Conservation (phyloP, 2,797 vertebrate species). For the Tenualosa thibaudeaui region DNA sequence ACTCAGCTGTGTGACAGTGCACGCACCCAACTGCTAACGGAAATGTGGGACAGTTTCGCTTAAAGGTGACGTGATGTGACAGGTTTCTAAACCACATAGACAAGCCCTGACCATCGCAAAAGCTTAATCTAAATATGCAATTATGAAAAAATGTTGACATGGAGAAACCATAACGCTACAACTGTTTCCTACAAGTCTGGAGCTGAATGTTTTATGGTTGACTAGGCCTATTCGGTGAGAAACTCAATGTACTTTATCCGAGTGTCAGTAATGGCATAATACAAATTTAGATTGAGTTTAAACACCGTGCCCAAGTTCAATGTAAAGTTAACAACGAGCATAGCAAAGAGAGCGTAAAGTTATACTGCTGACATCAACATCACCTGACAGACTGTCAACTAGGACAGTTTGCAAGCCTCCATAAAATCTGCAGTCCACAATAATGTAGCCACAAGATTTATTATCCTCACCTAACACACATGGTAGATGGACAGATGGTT, state of each 20-base stretch:
- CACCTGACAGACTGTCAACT: constrained; percentile 9
- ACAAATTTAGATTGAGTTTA: not conserved
- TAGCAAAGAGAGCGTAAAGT: not conserved
- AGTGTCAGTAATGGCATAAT: not conserved
- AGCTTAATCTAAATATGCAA: not conserved
- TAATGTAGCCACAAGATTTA: not conserved
- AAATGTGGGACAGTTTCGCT: not conserved
- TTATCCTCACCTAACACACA: not conserved
- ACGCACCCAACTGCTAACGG: not conserved
- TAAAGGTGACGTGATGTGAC: not conserved
- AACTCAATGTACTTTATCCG: not conserved
- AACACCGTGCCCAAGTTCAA: not conserved
- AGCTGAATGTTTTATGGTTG: not conserved
- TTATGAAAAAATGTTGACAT: not conserved
- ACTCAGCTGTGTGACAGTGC: not conserved
- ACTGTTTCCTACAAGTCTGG: not conserved
- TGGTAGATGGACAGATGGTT: no score
- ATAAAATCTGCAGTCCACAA: not conserved
- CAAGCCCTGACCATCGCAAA: not conserved
- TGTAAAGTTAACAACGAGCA: not conserved
- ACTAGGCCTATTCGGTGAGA: not conserved
- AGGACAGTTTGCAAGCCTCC: constrained; percentile 5
- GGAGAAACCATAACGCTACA: not conserved
- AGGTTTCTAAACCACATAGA: not conserved
- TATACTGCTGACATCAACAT: constrained; percentile 18